Conservation (phyloP, 2,797 vertebrate genomes). For the Borostomias antarcticus region DNA sequence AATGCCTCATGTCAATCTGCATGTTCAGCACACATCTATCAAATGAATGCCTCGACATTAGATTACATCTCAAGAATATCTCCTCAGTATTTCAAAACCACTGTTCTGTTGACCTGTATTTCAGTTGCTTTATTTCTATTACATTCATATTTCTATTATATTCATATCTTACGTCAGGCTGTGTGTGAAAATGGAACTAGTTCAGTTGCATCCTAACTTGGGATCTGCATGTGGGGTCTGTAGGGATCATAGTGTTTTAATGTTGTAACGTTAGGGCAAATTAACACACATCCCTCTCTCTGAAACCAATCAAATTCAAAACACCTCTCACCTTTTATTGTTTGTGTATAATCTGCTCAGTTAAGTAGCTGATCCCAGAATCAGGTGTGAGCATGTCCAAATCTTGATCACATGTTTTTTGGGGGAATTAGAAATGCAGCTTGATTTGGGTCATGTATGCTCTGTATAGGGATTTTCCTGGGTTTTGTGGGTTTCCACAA, state of each 20-base stretch:
- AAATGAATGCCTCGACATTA: background rate
- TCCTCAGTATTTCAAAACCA: constrained; percentile 6
- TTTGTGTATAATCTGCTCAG: background rate
- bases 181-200: constrained; percentile 51
- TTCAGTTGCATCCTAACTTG: constrained; percentile 3
- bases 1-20: constrained; percentile 1
- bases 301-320: background rate
- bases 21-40: constrained; percentile 18
- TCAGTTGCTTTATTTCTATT: constrained; percentile 5
- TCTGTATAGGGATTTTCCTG: background rate
- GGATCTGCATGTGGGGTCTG: background rate
- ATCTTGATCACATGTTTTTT: background rate
- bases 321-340: background rate
- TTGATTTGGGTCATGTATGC: background rate
- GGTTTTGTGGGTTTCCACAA: background rate
- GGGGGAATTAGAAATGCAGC: background rate
- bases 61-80: constrained; percentile 3
- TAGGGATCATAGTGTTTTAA: background rate
- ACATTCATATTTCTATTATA: background rate
- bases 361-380: background rate
- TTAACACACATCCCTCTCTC: background rate
- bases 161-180: background rate
- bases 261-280: background rate
- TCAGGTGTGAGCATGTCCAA: background rate
- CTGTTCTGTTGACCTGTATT: constrained; percentile 10